Evolutionary conservation across 2,888 invertebrate genomes (phyloP).

Genomic region (Anthrax anthrax): DNA sequence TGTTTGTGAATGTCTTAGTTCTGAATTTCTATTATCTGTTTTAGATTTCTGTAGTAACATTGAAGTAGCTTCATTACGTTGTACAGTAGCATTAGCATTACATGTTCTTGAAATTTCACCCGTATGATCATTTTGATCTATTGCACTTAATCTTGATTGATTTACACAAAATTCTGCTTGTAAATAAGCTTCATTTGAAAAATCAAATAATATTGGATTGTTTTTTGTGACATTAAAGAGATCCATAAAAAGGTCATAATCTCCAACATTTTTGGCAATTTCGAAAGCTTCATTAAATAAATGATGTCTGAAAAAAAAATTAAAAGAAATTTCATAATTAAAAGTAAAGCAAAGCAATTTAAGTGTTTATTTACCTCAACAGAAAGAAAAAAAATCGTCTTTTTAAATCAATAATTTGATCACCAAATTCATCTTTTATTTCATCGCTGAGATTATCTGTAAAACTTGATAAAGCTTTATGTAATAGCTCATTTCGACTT

Average conservation of each 20-base stretch:
- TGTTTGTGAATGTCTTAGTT: neutral
- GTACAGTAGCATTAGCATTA: constrained; percentile 14
- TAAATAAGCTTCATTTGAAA: constrained; percentile 54
- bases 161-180: constrained; percentile 42
- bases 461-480: constrained; percentile 68
- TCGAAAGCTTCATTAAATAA: constrained; percentile 70
- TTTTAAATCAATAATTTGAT: constrained; percentile 66
- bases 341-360: too few species aligned
- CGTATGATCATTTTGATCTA: constrained; percentile 19
- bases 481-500: constrained; percentile 40
- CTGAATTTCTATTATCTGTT: neutral
- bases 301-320: constrained; percentile 26
- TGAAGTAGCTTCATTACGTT: too few species aligned
- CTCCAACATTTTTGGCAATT: constrained; percentile 69
- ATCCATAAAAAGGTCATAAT: constrained; percentile 79
- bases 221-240: constrained; percentile 57
- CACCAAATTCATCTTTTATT: constrained; percentile 57
- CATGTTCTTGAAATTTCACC: constrained; percentile 11
- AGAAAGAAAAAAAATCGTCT: constrained; percentile 77
- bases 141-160: constrained; percentile 27
- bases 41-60: neutral
- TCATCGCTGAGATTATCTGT: constrained; percentile 52
- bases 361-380: constrained; percentile 45
- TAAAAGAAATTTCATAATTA: too few species aligned
- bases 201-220: constrained; percentile 40